A percentile compares a stretch with the other conserved stretches of the same genome.
Conservation (phyloP, 53 echinoderm and acorn worm species). For the Echinometra lucunter region DNA sequence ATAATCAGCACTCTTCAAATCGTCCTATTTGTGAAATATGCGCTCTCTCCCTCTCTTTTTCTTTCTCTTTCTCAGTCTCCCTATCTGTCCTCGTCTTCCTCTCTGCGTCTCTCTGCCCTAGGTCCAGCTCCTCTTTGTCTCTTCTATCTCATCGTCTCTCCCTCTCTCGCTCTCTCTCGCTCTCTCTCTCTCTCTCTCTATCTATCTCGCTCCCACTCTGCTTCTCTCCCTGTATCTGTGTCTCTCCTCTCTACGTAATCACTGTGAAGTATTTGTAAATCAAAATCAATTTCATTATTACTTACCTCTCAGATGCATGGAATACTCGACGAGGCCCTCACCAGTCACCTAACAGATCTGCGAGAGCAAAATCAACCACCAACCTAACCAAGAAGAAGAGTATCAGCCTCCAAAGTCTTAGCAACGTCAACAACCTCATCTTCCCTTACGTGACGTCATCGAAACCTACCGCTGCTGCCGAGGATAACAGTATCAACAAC, state of each 20-base stretch:
- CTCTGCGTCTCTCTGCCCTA: too few relatives aligned
- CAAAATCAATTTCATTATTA: too few relatives aligned
- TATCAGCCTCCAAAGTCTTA: slow-evolving; percentile 67
- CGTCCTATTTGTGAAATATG: background rate
- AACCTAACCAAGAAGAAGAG: slow-evolving; percentile 67
- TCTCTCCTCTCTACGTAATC: too few relatives aligned
- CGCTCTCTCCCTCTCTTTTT: background rate
- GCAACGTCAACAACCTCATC: slow-evolving; percentile 66
- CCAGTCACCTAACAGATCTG: background rate
- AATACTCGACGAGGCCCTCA: slow-evolving; percentile 24
- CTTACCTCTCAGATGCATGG: slow-evolving; percentile 44
- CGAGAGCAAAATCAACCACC: background rate
- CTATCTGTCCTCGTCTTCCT: background rate
- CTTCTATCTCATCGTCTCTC: background rate
- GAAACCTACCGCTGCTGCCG: background rate
- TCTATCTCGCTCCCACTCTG: background rate
- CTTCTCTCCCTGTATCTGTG: background rate
- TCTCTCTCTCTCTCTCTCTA: background rate
- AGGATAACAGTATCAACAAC: background rate
- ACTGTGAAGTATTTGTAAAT: background rate
- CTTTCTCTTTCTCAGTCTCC: background rate
- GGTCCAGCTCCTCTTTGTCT: background rate
- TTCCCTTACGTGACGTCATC: slow-evolving; percentile 56
- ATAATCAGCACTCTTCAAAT: too few relatives aligned
- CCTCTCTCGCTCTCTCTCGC: background rate